Base-by-base conservation (phyloP, 2,113 vertebrate species). In the Lepidothrix coronata region DNA sequence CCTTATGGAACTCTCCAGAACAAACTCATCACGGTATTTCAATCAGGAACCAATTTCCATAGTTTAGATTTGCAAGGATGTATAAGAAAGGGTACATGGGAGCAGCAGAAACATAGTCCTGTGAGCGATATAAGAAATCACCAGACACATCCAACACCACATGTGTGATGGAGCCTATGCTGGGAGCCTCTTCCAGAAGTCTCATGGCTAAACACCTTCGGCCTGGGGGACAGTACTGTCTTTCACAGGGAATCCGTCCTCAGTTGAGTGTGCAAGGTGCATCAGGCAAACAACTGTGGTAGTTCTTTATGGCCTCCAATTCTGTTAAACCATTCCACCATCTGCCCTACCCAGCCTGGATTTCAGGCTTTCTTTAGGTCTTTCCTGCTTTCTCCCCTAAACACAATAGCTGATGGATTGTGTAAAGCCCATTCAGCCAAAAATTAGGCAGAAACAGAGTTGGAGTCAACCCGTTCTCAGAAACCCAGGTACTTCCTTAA, bases 151-250 rank as follows among this genome's bases (percentile, higher is more conserved):
- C 25, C 6, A 10, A 7, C 22, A 44, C 1, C 0, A 17, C 5
- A 8, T 3, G 37, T 24, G 61, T 30, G 59, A 33, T 3, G 2
- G 31, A 66, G 35, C 75, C 37, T 27, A 4, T 0, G 0, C 55
- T 11, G 27, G 11, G 12, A 72, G 21, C 28, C 61, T 9, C 37
- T n/a, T 31, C 41, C 22, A 37, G 25, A 22, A 13, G 33, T 20
- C 54, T 65, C n/a, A 11, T 0, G 1, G 12, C 30, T 59, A 25
- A 61, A 49, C 51, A 2, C 9, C 30, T 14, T 11, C 4, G 9
- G 13, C 15, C 30, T 5, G 48, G 31, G 30, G 37, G 58, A 46
- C 4, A 11, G 9, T 23, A 14, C 8, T 48, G 51, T 0, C 2
- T 44, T 25, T 51, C 59, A 10, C n/a, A 3, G 0, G 5, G 22